A percentile compares a stretch with the other conserved stretches of the same genome.
Conservation (phyloP, 64 coral and sea anemone genomes). For the Montipora efflorescens region DNA sequence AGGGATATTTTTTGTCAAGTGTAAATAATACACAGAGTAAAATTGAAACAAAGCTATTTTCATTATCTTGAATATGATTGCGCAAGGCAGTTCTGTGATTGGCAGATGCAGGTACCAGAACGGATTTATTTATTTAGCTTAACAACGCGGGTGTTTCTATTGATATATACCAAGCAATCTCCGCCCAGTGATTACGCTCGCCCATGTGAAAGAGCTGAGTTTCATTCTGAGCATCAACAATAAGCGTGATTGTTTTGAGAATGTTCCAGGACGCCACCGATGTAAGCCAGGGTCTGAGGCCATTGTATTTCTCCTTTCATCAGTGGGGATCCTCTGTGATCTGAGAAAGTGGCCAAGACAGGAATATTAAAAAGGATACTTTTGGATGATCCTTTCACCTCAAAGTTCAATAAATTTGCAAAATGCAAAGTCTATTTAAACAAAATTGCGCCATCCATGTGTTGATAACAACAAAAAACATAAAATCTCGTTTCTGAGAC, state of each 20-base stretch:
- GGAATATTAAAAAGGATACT: background rate
- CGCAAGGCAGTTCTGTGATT: background rate
- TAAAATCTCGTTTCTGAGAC: too few species aligned
- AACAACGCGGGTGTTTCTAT: background rate
- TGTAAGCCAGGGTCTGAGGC: background rate
- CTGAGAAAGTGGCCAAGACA: background rate
- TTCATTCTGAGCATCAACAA: background rate
- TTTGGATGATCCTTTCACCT: background rate
- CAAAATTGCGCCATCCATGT: background rate
- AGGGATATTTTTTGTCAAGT: too few species aligned
- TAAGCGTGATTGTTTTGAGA: background rate
- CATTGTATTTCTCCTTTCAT: background rate
- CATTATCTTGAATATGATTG: background rate
- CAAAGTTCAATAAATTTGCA: background rate
- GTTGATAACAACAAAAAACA: background rate
- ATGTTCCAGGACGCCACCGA: background rate
- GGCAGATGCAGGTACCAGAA: conserved; percentile 7
- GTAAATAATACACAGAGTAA: too few species aligned
- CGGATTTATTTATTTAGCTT: background rate
- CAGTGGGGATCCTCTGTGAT: background rate
- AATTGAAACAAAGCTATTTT: too few species aligned
- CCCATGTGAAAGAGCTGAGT: conserved; percentile 19
- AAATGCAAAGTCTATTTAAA: background rate
- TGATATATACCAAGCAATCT: background rate
- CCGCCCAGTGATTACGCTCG: conserved; percentile 27